A percentile compares a stretch with the other conserved stretches of the same genome.
Evolutionary conservation across 2,797 vertebrate species (phyloP).

Genomic region (Numenius phaeopus): DNA sequence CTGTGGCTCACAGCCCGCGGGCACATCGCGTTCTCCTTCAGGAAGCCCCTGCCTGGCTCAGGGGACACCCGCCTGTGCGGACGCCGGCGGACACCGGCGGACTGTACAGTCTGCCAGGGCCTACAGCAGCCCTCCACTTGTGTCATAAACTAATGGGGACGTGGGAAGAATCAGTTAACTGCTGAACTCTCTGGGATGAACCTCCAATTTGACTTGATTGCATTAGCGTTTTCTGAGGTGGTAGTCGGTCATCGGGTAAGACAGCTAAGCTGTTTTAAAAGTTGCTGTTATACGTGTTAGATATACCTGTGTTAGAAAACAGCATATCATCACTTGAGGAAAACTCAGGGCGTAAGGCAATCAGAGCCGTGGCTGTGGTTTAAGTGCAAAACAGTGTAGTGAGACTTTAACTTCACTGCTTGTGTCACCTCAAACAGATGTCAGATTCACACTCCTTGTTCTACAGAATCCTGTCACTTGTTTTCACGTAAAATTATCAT

Average conservation of each 20-base stretch:
- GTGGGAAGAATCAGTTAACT: background rate
- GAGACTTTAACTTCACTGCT: background rate
- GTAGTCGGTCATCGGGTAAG: background rate
- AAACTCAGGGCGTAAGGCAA: accelerated
- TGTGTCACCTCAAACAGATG: background rate
- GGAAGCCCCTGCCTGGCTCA: accelerated
- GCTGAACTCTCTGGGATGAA: background rate
- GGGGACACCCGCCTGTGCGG: accelerated
- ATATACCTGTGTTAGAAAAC: accelerated
- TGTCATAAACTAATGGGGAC: accelerated
- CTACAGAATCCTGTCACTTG: background rate
- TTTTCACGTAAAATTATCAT: background rate
- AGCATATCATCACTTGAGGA: accelerated
- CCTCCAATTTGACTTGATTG: background rate
- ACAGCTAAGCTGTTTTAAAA: background rate
- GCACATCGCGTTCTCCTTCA: accelerated
- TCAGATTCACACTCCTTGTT: background rate
- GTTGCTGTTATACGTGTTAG: accelerated
- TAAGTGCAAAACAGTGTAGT: background rate
- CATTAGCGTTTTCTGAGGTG: background rate
- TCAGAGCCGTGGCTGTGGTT: background rate
- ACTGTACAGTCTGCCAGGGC: accelerated
- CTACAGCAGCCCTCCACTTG: accelerated
- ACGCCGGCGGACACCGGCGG: accelerated
- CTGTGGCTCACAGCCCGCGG: accelerated